phyloP scores from a whole-genome alignment of 2,797 vertebrate species.

The Arnoldichthys spilopterus region DNA sequence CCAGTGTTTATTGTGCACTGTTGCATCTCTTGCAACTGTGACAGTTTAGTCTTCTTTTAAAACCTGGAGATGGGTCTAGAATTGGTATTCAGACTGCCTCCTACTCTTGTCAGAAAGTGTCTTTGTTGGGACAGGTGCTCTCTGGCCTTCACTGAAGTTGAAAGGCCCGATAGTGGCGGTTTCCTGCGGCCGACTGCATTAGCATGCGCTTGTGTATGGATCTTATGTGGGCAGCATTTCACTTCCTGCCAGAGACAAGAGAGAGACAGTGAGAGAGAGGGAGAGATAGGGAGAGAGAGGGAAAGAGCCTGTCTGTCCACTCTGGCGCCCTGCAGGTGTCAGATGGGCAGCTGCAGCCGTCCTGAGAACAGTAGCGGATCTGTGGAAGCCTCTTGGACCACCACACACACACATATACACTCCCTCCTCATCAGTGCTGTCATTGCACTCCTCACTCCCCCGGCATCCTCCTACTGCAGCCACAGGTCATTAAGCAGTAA shows the following conservation, averaged over 20 bases:
- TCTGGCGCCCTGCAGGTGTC: conserved; percentile 81
- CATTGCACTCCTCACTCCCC: conserved; percentile 30
- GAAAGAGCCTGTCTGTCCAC: conserved; percentile 48
- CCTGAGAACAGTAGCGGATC: conserved; percentile 74
- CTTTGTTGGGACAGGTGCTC: conserved; percentile 80
- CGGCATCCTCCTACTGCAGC: conserved; percentile 37
- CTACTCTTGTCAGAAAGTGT: conserved; percentile 67
- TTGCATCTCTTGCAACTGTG: conserved; percentile 32
- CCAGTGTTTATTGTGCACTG: background rate
- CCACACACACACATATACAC: background rate
- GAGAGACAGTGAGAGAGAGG: conserved; percentile 64
- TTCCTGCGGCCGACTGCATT: conserved; percentile 75
- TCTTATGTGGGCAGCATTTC: conserved; percentile 73
- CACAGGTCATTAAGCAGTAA: conserved; percentile 43
- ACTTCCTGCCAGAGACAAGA: conserved; percentile 77
- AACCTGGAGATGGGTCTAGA: conserved; percentile 40
- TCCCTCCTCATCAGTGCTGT: conserved; percentile 26
- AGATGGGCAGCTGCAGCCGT: conserved; percentile 80
- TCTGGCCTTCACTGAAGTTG: conserved; percentile 69
- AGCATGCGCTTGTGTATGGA: conserved; percentile 77
- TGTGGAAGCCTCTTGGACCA: conserved; percentile 50
- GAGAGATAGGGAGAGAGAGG: conserved; percentile 61
- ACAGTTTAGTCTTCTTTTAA: conserved; percentile 28
- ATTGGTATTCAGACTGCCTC: conserved; percentile 64
- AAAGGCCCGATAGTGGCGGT: conserved; percentile 64